Percentiles rank a stretch among this genome's conserved stretches.
Evolutionary conservation across 2,113 vertebrate genomes (phyloP).

Genomic region (Gambusia holbrooki): DNA sequence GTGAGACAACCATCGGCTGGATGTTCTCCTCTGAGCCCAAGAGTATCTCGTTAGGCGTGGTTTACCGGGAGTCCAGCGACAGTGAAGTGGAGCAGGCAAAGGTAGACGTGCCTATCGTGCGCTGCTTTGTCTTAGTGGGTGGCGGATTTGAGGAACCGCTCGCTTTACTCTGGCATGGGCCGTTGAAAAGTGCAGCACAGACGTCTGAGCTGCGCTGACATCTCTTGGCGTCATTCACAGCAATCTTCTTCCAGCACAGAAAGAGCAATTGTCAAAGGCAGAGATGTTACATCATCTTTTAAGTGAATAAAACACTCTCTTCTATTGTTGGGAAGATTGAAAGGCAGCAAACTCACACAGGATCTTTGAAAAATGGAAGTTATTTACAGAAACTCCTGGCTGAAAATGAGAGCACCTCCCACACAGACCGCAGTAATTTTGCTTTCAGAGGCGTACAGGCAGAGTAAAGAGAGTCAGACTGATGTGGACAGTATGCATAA

Average conservation of each 20-base stretch:
- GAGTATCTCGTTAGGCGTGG: conserved; percentile 92
- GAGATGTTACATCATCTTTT: not conserved
- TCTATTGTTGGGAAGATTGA: not conserved
- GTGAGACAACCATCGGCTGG: conserved; percentile 89
- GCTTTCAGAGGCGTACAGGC: conserved; percentile 20
- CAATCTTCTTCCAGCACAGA: not conserved
- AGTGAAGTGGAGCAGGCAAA: conserved; percentile 87
- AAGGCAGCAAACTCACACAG: not conserved
- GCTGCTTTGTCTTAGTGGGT: not conserved
- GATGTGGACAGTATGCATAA: conserved; percentile 12
- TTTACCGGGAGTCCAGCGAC: conserved; percentile 85
- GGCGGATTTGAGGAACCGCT: not conserved
- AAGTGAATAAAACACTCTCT: not conserved
- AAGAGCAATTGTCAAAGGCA: not conserved
- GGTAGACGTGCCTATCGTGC: conserved; percentile 53
- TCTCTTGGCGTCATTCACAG: not conserved
- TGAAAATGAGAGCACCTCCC: not conserved
- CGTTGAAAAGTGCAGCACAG: not conserved
- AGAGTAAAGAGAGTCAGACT: conserved; percentile 19
- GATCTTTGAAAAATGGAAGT: conserved; percentile 4
- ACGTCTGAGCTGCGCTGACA: not conserved
- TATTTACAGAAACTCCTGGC: conserved; percentile 12
- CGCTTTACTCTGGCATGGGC: not conserved
- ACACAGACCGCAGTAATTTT: not conserved
- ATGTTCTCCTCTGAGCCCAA: conserved; percentile 96